Evolutionary conservation across 2,888 invertebrate genomes (phyloP), one percentile per base, ranked within the genome.

Genomic region (Plagodis pulveraria): DNA sequence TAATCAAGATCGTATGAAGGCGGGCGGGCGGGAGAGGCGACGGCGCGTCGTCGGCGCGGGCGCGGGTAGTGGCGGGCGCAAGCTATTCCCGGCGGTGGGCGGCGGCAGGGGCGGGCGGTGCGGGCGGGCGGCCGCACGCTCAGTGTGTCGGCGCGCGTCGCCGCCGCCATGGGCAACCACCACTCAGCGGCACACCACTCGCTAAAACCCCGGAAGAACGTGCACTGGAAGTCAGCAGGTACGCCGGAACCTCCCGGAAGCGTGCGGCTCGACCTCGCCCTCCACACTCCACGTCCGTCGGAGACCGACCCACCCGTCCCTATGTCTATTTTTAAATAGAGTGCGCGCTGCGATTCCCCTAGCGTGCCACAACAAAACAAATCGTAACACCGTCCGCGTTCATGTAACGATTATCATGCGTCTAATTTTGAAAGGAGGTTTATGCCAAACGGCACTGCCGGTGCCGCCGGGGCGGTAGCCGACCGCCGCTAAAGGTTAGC

Each of bases 171-270:
- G 92, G 93, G 93, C 87, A 92, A 93, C 86, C 89, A 89, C 62
- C 90, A 92, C 74, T 92, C 93, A 74, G 85, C 86, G 83, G 81
- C 91, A 76, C 87, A 89, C 82, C 83, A 86, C 76, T 77, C 82
- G 69, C 80, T 82, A 80, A 92, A 94, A 86, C 95, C 94, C 81
- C 95, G 94, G 81, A 96, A 96, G 91, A 96, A 95, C 93, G 95
- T 96, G 76, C 96, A 96, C 91, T 96, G 96, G 96, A 96, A 96
- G 91, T 95, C 96, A 75, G 96, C 96, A 96, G 97, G 97, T 96
- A 95, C 60, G 66, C 56, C 63, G 49, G 64, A 61, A 49, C 54
- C 46, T 55, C 53, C 52, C 61, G 56, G 54, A 48, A 45, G 11
- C 48, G 49, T 36, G 11, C 48, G 56, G 62, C 46, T 45, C 62